Base-by-base conservation (phyloP, 1,140 invertebrate species). In the Drosophila novamexicana region DNA sequence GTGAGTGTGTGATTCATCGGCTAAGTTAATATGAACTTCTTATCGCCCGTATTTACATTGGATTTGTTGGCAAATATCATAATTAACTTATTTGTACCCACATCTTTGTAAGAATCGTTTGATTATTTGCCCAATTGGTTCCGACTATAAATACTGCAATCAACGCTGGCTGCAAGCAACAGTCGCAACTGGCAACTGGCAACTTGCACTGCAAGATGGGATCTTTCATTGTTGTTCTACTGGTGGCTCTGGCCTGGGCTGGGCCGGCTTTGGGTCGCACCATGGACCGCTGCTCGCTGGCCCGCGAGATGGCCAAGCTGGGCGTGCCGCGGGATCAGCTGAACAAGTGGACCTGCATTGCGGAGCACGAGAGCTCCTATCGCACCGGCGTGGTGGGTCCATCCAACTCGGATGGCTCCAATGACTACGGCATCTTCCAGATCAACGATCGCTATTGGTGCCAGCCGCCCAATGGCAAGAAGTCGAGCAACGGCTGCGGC, bases 391-490 rank as follows among this genome's bases (percentile, higher is more conserved):
- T 71, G 6, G 72, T 79, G 34, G 83, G 85, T 14, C 68, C 72
- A 1, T 1, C 52, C 12, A 91, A 90, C 22, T 16, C 14, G 7
- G 77, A 91, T 54, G 80, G 77, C 40, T 81, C 76, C 50, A 44
- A 73, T 1, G 89, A 90, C 67, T 88, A 80, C 53, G 84, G 90
- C 7, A 77, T 86, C 29, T 91, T 91, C 63, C 84, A 91, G 58
- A 84, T 91, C 45, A 91, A 91, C 44, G 69, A 80, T 59, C 61
- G 63, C 7, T 90, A 79, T 34, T 91, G 90, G 90, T 91, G 90
- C 56, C 76, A 73, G 49, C 72, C 72, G 7, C 8, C 64, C 0
- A 59, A 44, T 29, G 76, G 68, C 42, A 42, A 67, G 6, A 34
- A 50, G 34, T 81, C 77, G 8, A 71, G 74, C 47, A 79, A 84